These are phyloP conservation scores for Neodiprion fabricii DNA, from an alignment of 1,140 invertebrate species.

Conservation along the genomic window DNA sequence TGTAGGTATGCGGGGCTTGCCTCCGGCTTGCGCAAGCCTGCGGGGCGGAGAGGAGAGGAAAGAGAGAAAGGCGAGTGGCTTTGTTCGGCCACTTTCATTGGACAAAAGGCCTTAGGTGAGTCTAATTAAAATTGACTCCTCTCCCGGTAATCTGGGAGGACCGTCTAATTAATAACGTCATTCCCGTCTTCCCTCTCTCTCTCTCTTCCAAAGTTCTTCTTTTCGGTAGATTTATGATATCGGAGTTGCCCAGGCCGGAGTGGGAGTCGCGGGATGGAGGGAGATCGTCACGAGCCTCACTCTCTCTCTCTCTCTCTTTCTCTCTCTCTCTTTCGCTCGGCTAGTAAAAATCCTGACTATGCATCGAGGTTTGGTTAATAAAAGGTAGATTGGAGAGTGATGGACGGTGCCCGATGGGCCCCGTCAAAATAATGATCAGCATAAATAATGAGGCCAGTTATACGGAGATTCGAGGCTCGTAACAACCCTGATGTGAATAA, in stretches of 20 bases:
- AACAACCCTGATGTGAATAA: constrained; percentile 4
- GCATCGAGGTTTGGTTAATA: background rate
- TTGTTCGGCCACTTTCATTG: constrained; percentile 16
- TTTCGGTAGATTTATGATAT: constrained; percentile 45
- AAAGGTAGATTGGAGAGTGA: constrained; percentile 34
- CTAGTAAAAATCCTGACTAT: no score
- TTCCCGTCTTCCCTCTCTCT: background rate
- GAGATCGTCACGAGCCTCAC: background rate
- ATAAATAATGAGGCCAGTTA: constrained; percentile 58
- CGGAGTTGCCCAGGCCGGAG: constrained; percentile 31
- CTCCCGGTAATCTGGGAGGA: constrained; percentile 22
- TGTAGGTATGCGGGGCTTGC: background rate
- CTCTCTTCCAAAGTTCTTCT: constrained; percentile 23
- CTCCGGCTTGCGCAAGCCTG: background rate
- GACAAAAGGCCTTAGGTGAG: constrained; percentile 23
- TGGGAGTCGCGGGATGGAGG: constrained; percentile 15
- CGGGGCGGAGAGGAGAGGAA: background rate
- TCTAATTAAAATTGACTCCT: constrained; percentile 10
- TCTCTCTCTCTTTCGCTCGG: no score
- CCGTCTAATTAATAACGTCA: constrained; percentile 39
- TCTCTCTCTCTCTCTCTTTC: background rate
- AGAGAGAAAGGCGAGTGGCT: background rate
- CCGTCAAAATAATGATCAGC: constrained; percentile 58
- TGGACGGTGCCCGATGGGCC: constrained; percentile 57
- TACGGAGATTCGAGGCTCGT: constrained; percentile 20